These are phyloP conservation scores for Hippolais icterina DNA, from an alignment of 2,113 vertebrate genomes.

Conservation along the genomic window DNA sequence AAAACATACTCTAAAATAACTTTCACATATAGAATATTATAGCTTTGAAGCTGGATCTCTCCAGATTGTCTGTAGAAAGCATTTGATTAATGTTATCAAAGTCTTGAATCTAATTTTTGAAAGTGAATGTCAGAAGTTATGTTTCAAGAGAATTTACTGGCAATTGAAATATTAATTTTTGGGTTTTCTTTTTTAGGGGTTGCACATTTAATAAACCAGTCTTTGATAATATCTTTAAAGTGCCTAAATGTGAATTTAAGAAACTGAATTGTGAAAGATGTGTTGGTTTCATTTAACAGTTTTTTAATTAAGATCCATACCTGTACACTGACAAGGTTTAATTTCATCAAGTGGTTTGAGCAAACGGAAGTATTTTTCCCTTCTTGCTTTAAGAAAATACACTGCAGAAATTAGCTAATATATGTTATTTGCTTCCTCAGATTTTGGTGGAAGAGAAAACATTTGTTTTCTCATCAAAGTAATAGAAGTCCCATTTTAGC, in stretches of 20 bases:
- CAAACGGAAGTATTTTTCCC: neutral
- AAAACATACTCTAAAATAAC: neutral
- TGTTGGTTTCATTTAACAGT: neutral
- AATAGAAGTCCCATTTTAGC: neutral
- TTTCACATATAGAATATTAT: neutral
- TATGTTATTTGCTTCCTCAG: neutral
- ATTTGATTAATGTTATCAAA: neutral
- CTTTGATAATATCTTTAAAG: neutral
- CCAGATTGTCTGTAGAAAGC: neutral
- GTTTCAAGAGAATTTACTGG: neutral
- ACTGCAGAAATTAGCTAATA: neutral
- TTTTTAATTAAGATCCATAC: neutral
- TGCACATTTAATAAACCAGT: neutral
- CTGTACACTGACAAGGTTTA: neutral
- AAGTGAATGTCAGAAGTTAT: neutral
- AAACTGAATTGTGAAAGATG: neutral
- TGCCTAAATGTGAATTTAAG: neutral
- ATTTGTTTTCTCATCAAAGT: neutral
- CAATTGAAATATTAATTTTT: neutral
- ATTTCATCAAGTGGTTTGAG: neutral
- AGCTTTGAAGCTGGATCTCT: neutral
- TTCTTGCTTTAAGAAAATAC: neutral
- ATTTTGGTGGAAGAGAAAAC: neutral
- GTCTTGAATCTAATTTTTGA: neutral
- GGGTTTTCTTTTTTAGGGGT: rapidly evolving